These are phyloP conservation scores for Dinoponera quadriceps DNA, from an alignment of 1,140 invertebrate genomes.

Conservation along the genomic window DNA sequence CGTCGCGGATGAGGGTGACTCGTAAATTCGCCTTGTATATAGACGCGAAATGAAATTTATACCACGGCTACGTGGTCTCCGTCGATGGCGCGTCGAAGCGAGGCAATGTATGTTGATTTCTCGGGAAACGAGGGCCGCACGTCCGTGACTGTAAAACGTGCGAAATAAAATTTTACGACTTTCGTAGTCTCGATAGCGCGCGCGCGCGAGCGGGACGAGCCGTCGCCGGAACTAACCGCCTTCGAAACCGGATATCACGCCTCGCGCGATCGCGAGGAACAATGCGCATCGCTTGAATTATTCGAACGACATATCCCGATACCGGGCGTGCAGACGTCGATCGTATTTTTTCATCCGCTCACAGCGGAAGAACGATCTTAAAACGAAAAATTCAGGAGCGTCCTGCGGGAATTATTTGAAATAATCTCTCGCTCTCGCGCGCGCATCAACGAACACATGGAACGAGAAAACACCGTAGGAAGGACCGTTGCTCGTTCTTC, in stretches of 20 bases:
- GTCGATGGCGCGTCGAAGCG: conserved; percentile 4
- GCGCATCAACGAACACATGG: no score
- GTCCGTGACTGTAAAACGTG: conserved; percentile 21
- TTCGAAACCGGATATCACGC: conserved; percentile 31
- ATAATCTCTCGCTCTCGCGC: no score
- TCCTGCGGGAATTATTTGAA: no score
- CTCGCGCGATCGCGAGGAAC: not conserved
- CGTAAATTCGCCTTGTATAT: conserved; percentile 15
- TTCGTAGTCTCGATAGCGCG: conserved; percentile 1
- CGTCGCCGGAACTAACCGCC: conserved; percentile 31
- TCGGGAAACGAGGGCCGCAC: conserved; percentile 11
- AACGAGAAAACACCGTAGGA: no score
- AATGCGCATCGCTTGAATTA: conserved; percentile 35
- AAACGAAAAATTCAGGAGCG: no score
- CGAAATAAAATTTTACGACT: conserved; percentile 49
- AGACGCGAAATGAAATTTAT: conserved; percentile 51
- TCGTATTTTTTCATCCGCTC: no score
- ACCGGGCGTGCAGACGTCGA: no score
- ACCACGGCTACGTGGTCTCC: not conserved
- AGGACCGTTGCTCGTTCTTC: no score
- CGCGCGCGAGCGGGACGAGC: conserved; percentile 7
- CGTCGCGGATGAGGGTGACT: conserved; percentile 12
- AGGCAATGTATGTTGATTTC: conserved; percentile 39
- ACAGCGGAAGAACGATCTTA: no score
- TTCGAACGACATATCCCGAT: conserved; percentile 2